phyloP scores from a whole-genome alignment of 1,140 invertebrate genomes.

The Adelges cooleyi region DNA sequence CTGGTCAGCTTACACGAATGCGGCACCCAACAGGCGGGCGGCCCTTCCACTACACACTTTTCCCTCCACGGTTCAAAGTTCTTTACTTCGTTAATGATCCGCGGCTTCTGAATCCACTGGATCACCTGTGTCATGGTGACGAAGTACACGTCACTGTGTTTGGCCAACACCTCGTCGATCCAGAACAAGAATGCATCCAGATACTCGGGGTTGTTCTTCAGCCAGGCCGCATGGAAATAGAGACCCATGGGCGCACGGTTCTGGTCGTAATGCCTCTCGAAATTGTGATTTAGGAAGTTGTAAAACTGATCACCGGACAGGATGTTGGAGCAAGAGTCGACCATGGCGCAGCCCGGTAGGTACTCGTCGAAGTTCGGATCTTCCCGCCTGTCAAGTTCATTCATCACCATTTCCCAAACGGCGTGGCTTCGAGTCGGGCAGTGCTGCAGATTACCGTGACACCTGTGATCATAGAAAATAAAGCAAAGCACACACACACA shows the following conservation, averaged over 20 bases:
- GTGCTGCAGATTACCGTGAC: constrained; percentile 84
- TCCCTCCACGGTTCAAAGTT: constrained; percentile 90
- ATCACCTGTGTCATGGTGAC: constrained; percentile 96
- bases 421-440: constrained; percentile 85
- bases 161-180: constrained; percentile 80
- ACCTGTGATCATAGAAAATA: constrained; percentile 63
- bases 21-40: constrained; percentile 71
- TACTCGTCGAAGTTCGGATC: constrained; percentile 85
- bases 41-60: constrained; percentile 72
- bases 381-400: constrained; percentile 83
- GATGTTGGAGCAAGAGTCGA: constrained; percentile 91
- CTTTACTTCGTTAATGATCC: constrained; percentile 69
- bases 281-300: constrained; percentile 92
- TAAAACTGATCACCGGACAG: constrained; percentile 87
- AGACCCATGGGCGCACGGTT: constrained; percentile 86
- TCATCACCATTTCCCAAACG: constrained; percentile 98
- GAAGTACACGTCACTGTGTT: constrained; percentile 88
- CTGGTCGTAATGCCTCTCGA: constrained; percentile 87
- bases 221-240: constrained; percentile 92
- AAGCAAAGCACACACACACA: no score
- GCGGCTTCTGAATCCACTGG: constrained; percentile 91
- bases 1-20: constrained; percentile 81
- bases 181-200: constrained; percentile 86
- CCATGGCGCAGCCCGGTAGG: constrained; percentile 88
- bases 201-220: constrained; percentile 89